phyloP scores from a whole-genome alignment of 2,888 invertebrate species.

The Geotrupes spiniger region DNA sequence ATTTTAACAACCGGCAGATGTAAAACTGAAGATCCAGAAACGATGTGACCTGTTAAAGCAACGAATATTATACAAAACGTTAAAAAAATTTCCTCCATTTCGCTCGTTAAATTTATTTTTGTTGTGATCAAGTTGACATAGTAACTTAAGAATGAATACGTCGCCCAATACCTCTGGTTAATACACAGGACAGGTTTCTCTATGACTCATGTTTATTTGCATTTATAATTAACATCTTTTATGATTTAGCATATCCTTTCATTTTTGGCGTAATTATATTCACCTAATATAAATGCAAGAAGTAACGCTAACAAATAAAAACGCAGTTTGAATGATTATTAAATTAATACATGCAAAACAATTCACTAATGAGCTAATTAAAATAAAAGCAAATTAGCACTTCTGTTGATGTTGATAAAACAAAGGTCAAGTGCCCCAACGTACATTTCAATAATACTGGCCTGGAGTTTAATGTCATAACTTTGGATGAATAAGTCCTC shows the following conservation, averaged over 20 bases:
- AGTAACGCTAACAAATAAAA: too few species aligned
- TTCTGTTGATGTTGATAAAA: too few species aligned
- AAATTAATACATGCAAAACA: too few species aligned
- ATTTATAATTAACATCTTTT: too few species aligned
- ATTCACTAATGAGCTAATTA: too few species aligned
- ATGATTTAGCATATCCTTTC: too few species aligned
- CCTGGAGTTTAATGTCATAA: constrained; percentile 12
- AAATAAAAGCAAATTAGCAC: too few species aligned
- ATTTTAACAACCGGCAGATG: constrained; percentile 14
- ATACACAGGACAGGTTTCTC: not conserved
- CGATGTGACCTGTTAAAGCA: constrained; percentile 7
- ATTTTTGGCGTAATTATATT: too few species aligned
- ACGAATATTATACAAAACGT: not conserved
- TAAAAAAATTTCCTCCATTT: constrained; percentile 9
- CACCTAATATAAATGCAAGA: too few species aligned
- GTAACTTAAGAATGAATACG: constrained; percentile 15
- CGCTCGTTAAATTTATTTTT: constrained; percentile 7
- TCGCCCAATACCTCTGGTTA: not conserved
- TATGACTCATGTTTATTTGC: not conserved
- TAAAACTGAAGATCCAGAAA: not conserved
- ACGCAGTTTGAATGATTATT: too few species aligned
- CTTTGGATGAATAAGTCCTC: constrained; percentile 21
- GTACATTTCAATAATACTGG: constrained; percentile 9
- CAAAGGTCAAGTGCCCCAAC: not conserved
- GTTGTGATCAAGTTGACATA: constrained; percentile 15